Percentiles rank a stretch among this genome's conserved stretches.
These are phyloP conservation scores for Drosophila basisetae DNA, from an alignment of 2,888 invertebrate genomes.

Conservation along the genomic window DNA sequence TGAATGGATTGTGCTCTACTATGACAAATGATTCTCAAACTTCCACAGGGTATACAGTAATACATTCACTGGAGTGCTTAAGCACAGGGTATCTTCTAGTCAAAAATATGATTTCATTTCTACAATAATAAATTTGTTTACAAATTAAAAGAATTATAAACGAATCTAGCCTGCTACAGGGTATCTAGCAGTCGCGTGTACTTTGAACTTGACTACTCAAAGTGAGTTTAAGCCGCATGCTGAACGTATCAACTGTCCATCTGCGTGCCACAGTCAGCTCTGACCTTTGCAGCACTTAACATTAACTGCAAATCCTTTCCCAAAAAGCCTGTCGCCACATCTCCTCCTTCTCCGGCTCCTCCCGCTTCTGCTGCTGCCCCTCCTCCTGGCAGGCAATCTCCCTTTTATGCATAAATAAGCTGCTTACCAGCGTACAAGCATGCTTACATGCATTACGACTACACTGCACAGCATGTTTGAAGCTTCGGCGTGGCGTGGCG, in stretches of 20 bases:
- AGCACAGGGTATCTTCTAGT: neutral
- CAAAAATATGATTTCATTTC: no score
- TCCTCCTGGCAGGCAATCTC: constrained; percentile 2
- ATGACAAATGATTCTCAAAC: neutral
- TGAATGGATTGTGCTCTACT: neutral
- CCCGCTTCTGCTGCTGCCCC: neutral
- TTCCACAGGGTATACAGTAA: neutral
- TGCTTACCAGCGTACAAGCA: constrained; percentile 32
- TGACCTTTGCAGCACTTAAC: constrained; percentile 48
- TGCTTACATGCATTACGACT: neutral
- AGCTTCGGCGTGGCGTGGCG: constrained; percentile 3
- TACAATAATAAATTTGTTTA: neutral
- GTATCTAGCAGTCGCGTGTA: constrained; percentile 1
- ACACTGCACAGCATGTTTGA: constrained; percentile 45
- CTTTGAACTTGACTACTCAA: neutral
- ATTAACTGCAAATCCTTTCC: constrained; percentile 47
- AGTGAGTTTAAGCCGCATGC: constrained; percentile 20
- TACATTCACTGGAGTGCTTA: neutral
- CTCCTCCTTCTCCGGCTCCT: constrained; percentile 4
- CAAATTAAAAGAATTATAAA: neutral
- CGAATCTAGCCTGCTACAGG: neutral
- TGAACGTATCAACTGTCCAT: constrained; percentile 38
- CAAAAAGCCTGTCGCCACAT: constrained; percentile 41
- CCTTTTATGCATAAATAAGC: constrained; percentile 46
- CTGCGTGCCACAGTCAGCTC: constrained; percentile 35